Evolutionary conservation across 2,888 invertebrate species (phyloP).

Genomic region (Calameuta filiformis): DNA sequence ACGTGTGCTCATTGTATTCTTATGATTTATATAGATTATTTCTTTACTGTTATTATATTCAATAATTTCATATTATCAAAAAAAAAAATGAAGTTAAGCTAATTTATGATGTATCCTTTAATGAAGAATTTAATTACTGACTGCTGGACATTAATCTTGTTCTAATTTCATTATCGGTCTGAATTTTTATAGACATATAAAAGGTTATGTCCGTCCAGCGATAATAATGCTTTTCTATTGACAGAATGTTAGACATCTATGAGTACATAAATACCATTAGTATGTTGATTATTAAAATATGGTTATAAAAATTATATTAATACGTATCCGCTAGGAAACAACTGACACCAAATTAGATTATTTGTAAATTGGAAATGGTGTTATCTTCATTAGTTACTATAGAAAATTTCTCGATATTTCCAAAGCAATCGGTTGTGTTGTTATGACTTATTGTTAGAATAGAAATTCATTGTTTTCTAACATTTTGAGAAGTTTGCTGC

Average conservation of each 20-base stretch:
- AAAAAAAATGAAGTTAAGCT: not conserved
- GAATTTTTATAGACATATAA: not conserved
- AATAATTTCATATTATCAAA: not conserved
- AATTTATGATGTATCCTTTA: not conserved
- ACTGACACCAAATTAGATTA: not conserved
- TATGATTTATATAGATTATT: not conserved
- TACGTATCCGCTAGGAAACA: too few relatives aligned
- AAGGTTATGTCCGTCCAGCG: not conserved
- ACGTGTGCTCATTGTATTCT: not conserved
- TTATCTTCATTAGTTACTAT: not conserved
- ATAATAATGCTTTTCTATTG: not conserved
- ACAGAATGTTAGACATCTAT: not conserved
- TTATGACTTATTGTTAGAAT: too few relatives aligned
- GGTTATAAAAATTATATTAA: too few relatives aligned
- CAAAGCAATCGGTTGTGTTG: too few relatives aligned
- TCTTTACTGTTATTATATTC: not conserved
- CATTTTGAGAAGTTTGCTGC: not conserved
- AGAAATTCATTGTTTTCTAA: not conserved
- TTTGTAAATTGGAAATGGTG: not conserved
- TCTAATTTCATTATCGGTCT: not conserved
- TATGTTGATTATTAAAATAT: not conserved
- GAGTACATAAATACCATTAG: not conserved
- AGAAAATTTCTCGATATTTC: not conserved
- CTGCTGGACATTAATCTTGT: not conserved
- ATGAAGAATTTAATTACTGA: not conserved